phyloP scores from a whole-genome alignment of 1,140 invertebrate genomes.

The Hypsibius dujardini region DNA sequence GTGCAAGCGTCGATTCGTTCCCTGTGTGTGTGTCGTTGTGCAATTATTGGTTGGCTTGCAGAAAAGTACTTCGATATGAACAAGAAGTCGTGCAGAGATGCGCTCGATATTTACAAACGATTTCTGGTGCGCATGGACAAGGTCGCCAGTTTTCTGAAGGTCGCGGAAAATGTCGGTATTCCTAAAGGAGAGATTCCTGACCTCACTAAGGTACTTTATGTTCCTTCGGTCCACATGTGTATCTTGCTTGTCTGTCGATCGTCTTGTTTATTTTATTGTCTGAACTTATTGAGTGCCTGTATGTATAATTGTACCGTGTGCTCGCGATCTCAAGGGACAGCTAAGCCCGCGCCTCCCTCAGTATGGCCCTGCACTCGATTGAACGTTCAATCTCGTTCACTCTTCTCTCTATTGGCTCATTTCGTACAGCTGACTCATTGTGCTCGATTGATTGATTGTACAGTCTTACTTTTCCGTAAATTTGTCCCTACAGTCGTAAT shows the following conservation, averaged over 20 bases:
- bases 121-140: constrained; percentile 96
- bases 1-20: no score
- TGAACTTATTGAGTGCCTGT: no score
- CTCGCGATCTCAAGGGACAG: no score
- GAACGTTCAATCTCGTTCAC: no score
- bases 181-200: constrained; percentile 98
- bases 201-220: constrained; percentile 58
- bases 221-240: background rate
- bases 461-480: no score
- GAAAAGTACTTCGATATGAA: constrained; percentile 99
- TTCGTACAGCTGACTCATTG: no score
- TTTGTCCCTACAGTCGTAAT: no score
- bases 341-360: no score
- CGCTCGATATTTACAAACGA: constrained; percentile 95
- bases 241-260: constrained; percentile 17
- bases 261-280: constrained; percentile 20
- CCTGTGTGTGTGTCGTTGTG: constrained; percentile 20
- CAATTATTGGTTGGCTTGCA: constrained; percentile 30
- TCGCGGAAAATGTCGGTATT: constrained; percentile 91
- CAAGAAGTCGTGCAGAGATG: constrained; percentile 87
- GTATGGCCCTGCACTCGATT: no score
- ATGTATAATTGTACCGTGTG: no score
- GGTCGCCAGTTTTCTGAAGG: constrained; percentile 93
- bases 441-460: no score
- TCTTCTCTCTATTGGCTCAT: no score